Base-by-base conservation (phyloP, 2,113 vertebrate genomes). In the Colossoma macropomum region DNA sequence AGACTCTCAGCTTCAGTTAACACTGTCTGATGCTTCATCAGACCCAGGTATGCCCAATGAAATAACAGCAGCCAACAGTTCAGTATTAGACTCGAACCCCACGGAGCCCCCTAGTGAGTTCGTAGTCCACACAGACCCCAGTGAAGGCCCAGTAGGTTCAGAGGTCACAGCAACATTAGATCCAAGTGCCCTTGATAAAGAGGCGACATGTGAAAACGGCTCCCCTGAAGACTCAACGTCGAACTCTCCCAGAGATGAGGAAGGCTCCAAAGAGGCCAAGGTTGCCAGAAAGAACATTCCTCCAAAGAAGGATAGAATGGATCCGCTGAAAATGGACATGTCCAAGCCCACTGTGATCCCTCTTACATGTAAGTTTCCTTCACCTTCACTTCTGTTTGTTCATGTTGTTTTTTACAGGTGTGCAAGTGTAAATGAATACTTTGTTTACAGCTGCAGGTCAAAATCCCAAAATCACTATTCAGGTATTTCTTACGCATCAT, bases 261-360 rank as follows among this genome's bases (percentile, higher is more conserved):
- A 9, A 62, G 48, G 52, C 71, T 75, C 83, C 48, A 60, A 75
- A 62, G 23, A 48, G 16, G 19, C 30, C 11, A 17, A 10, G 10
- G 75, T 83, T 0, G 82, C 75, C 0, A 93, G 85, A 86, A 94
- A 89, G 82, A 90, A 89, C 62, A 89, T 94, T 83, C 89, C 90
- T 4, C 90, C 91, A 56, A 94, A 94, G 88, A 94, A 92, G 76
- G 90, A 92, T 66, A 91, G 93, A 90, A 32, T 89, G 1, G 92
- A 95, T 70, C 94, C 94, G 28, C 86, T 95, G 75, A 94, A 94
- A 84, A 88, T 95, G 65, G 94, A 95, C 83, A 93, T 94, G 92
- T 88, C 93, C 59, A 91, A 90, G 59, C 85, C 77, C 0, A 45
- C 84, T 25, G 59, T 85, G 10, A 84, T 87, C 13, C 93, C 92